phyloP scores from a whole-genome alignment of 2,888 invertebrate species.

The Coenonympha glycerion region DNA sequence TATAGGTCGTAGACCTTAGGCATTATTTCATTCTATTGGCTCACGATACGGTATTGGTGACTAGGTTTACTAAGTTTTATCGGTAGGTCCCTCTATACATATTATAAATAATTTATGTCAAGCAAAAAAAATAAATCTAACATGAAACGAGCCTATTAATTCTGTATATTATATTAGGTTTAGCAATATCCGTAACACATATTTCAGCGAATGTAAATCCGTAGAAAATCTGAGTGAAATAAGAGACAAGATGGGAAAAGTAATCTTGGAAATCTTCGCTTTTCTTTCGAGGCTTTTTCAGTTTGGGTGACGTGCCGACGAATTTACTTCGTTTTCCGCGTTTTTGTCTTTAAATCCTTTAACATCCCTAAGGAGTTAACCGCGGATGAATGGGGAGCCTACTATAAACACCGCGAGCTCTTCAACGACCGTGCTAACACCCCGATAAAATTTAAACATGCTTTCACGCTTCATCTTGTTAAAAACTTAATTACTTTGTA shows the following conservation, averaged over 20 bases:
- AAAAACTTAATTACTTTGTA: conserved; percentile 35
- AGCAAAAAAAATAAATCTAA: conserved; percentile 2
- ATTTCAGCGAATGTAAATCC: neutral
- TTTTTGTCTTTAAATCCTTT: conserved; percentile 39
- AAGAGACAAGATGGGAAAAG: neutral
- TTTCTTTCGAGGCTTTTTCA: conserved; percentile 35
- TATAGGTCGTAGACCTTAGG: conserved; percentile 71
- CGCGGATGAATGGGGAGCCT: conserved; percentile 52
- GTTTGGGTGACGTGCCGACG: conserved; percentile 35
- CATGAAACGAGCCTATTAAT: neutral
- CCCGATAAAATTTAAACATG: conserved; percentile 51
- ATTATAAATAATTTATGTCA: conserved; percentile 17
- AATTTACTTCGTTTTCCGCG: conserved; percentile 39
- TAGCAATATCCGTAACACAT: neutral
- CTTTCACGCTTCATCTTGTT: conserved; percentile 38
- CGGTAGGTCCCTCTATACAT: too few species aligned
- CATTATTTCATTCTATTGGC: conserved; percentile 58
- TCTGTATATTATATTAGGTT: too few species aligned
- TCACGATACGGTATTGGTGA: conserved; percentile 43
- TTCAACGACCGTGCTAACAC: conserved; percentile 49
- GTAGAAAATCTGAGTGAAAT: neutral
- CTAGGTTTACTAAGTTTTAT: conserved; percentile 32
- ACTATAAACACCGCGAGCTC: conserved; percentile 53
- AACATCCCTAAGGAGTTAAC: conserved; percentile 48
- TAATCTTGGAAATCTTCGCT: conserved; percentile 45